phyloP scores from a whole-genome alignment of 2,888 invertebrate species.

The Drosophila anomalata region DNA sequence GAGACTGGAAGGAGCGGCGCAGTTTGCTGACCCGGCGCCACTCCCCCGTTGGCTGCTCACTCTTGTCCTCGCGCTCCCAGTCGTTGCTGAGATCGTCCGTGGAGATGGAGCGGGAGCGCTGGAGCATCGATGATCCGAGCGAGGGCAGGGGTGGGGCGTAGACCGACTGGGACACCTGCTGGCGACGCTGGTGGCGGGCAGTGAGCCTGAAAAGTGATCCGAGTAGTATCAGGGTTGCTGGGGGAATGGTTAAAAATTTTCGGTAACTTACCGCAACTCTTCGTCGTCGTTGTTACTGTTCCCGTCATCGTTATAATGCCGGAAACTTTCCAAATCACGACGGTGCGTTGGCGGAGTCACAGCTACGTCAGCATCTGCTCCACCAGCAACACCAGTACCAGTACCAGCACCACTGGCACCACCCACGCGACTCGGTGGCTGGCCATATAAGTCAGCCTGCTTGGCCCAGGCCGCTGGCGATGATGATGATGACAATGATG shows the following conservation, averaged over 20 bases:
- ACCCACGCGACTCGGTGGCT: conserved; percentile 75
- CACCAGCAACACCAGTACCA: conserved; percentile 47
- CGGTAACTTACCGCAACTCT: conserved; percentile 78
- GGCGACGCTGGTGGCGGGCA: conserved; percentile 75
- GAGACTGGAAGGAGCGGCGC: conserved; percentile 88
- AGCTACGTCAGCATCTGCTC: conserved; percentile 60
- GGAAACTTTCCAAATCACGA: conserved; percentile 83
- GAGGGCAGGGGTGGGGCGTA: conserved; percentile 64
- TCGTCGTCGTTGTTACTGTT: conserved; percentile 55
- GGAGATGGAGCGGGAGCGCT: conserved; percentile 83
- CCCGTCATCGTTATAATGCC: conserved; percentile 76
- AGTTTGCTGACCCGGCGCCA: conserved; percentile 88
- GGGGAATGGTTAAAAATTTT: conserved; percentile 56
- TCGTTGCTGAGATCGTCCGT: conserved; percentile 85
- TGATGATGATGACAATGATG: conserved; percentile 60
- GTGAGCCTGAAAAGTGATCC: conserved; percentile 65
- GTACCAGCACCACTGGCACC: conserved; percentile 41
- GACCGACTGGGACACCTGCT: conserved; percentile 73
- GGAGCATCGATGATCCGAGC: conserved; percentile 54
- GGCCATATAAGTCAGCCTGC: conserved; percentile 81
- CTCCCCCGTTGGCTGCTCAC: conserved; percentile 85
- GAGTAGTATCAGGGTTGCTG: conserved; percentile 38
- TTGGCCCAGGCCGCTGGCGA: conserved; percentile 71
- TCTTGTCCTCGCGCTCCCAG: conserved; percentile 83
- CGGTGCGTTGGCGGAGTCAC: conserved; percentile 72